phyloP scores from a whole-genome alignment of 2,888 invertebrate genomes.

The Notodonta ziczac region DNA sequence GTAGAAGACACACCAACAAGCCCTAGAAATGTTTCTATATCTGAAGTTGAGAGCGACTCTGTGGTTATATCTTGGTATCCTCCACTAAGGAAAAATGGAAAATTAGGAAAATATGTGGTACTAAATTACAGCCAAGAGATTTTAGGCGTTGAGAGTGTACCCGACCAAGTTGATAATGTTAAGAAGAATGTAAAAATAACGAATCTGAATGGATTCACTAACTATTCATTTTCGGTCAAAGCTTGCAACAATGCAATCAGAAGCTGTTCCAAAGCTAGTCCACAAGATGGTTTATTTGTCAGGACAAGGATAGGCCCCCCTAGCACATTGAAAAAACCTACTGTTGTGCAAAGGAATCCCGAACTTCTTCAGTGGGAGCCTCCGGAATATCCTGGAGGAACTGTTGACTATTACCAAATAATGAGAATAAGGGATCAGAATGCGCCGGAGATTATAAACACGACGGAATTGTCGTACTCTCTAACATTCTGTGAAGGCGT shows the following conservation, averaged over 20 bases:
- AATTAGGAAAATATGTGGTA: conserved; percentile 88
- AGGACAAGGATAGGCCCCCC: conserved; percentile 87
- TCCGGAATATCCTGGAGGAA: conserved; percentile 81
- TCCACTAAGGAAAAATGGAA: conserved; percentile 89
- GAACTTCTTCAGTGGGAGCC: conserved; percentile 76
- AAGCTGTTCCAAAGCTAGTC: conserved; percentile 83
- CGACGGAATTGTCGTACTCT: conserved; percentile 50
- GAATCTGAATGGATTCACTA: conserved; percentile 84
- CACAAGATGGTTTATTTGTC: conserved; percentile 77
- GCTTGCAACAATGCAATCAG: conserved; percentile 87
- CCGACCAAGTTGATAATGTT: conserved; percentile 49
- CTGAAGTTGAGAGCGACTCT: conserved; percentile 86
- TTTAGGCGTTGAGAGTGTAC: conserved; percentile 46
- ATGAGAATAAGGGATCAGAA: conserved; percentile 65
- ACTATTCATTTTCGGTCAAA: conserved; percentile 88
- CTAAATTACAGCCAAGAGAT: conserved; percentile 68
- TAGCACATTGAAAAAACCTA: conserved; percentile 65
- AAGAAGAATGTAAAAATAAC: conserved; percentile 56
- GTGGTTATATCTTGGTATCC: conserved; percentile 87
- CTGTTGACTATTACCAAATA: conserved; percentile 84
- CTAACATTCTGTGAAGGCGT: conserved; percentile 65
- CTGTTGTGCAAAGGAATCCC: conserved; percentile 50
- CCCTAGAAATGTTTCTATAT: conserved; percentile 85
- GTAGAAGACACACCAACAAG: conserved; percentile 86
- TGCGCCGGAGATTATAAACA: conserved; percentile 54